Base-by-base conservation (phyloP, 1,140 invertebrate species). In the Trachelipus rathkii region DNA sequence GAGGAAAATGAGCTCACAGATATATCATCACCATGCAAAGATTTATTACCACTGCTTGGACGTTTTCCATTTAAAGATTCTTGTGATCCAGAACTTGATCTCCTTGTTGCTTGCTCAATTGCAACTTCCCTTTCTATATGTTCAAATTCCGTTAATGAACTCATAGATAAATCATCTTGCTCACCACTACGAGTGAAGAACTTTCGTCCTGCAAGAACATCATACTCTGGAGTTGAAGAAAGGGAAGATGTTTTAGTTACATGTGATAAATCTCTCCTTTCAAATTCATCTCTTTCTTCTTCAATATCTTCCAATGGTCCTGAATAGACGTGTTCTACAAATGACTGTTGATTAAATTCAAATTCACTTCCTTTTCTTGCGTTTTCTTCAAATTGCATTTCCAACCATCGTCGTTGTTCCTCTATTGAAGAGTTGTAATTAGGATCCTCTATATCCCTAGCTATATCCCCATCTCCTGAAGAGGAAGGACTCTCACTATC, bases 131-230 rank as follows among this genome's bases (percentile, higher is more conserved):
- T 90, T 85, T 98, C 95, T 8, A 97, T 85, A 74, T 91, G 90
- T 86, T 97, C 95, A 87, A 97, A 97, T 84, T 98, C 95, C 85
- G 96, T 94, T 76, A 97, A 87, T 9, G 95, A 97, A 75, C 91
- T 94, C 83, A 96, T 90, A 0, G 95, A 97, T 24, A 95, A 87
- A 85, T 95, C 93, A 85, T 97, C 95, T 84, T 94, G 91, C 82
- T 96, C 95, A 6, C 92, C 89, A 75, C 90, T 89, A 82, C 89
- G 89, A 0, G 90, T 90, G 82, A 93, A 92, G 84, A 91, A 93
- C 82, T 91, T 91, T 79, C 91, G 89, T 3, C 91, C 90, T 0
- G 92, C 91, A 9, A 93, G 84, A 67, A 92, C 89, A 84, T 95
- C 93, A 83, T 93, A 95, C 79, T 95, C 93, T 0, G 93, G 93